Percentiles rank a stretch among this genome's conserved stretches.
Conservation (phyloP, 1,140 invertebrate species). For the Subanguina moxae region DNA sequence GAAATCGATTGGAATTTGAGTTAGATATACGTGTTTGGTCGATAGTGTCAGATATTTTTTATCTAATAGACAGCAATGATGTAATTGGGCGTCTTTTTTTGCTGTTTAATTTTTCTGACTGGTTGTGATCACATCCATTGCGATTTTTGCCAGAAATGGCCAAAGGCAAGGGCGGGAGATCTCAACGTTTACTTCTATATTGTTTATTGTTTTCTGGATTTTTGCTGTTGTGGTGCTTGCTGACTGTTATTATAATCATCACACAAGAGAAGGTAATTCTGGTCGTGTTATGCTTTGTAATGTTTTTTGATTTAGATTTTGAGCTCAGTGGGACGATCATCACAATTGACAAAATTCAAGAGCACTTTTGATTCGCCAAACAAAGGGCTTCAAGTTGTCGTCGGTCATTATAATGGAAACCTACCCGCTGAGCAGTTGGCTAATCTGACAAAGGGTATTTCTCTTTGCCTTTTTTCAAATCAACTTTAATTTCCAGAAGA, state of each 20-base stretch:
- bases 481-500: conserved; percentile 43
- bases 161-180: neutral
- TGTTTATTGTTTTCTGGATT: conserved; percentile 34
- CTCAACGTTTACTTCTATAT: conserved; percentile 22
- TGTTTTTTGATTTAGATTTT: conserved; percentile 22
- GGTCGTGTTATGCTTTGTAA: neutral
- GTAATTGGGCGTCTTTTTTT: no score
- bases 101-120: no score
- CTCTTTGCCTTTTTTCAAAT: conserved; percentile 1
- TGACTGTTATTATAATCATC: conserved; percentile 42
- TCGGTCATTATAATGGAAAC: conserved; percentile 59
- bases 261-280: conserved; percentile 36
- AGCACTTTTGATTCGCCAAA: no score
- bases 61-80: no score
- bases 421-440: conserved; percentile 47
- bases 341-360: neutral
- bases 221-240: conserved; percentile 36
- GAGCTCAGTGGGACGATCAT: neutral
- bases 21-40: no score
- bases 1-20: no score
- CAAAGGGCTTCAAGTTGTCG: conserved; percentile 50
- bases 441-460: conserved; percentile 49
- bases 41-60: no score
- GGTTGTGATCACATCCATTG: neutral
- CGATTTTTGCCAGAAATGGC: neutral